Percentiles rank a stretch among this genome's conserved stretches.
These are phyloP conservation scores for Merops nubicus DNA, from an alignment of 2,113 vertebrate species.

Conservation along the genomic window DNA sequence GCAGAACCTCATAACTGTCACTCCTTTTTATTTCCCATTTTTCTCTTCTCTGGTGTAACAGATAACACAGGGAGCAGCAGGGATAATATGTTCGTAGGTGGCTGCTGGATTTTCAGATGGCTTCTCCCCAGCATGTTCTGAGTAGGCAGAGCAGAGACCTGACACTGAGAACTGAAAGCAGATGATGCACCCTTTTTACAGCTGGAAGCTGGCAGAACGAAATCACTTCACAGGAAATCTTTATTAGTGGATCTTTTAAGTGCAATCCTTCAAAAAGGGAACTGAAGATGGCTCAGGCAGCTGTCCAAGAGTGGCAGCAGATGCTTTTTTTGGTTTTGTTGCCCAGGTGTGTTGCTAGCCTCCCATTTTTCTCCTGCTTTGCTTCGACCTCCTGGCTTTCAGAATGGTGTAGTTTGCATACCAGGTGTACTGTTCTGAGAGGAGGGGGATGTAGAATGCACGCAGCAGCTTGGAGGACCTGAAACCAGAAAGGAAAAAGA, in stretches of 20 bases:
- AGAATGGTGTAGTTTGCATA: conserved; percentile 86
- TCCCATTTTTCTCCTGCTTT: conserved; percentile 72
- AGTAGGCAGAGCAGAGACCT: conserved; percentile 42
- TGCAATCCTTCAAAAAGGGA: background rate
- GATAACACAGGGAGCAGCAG: background rate
- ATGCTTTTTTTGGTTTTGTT: background rate
- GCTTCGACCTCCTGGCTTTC: conserved; percentile 78
- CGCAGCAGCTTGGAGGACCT: conserved; percentile 85
- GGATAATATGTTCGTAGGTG: background rate
- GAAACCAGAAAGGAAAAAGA: background rate
- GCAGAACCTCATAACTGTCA: background rate
- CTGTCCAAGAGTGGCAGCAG: background rate
- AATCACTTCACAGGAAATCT: background rate
- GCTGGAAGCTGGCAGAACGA: background rate
- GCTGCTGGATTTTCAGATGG: background rate
- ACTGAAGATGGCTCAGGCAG: background rate
- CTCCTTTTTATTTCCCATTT: background rate
- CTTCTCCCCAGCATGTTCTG: background rate
- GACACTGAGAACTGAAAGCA: background rate
- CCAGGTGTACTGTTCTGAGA: conserved; percentile 79
- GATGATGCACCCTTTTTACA: background rate
- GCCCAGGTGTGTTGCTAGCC: conserved; percentile 37
- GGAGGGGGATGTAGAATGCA: conserved; percentile 85
- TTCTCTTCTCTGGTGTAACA: conserved; percentile 9
- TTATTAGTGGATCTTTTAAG: conserved; percentile 5